These are phyloP conservation scores for Drosophila cognata DNA, from an alignment of 2,888 invertebrate genomes.

Conservation along the genomic window DNA sequence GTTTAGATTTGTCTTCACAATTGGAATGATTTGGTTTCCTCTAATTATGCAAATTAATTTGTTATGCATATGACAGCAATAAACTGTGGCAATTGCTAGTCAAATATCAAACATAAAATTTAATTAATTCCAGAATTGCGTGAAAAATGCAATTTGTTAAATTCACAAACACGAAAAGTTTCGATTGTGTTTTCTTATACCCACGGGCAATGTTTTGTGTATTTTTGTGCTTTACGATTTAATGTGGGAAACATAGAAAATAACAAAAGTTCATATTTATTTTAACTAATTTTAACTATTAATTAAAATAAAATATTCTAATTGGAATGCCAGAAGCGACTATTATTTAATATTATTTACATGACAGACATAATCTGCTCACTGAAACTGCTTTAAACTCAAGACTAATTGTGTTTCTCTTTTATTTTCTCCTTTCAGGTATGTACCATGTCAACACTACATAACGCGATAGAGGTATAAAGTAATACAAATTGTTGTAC, in stretches of 20 bases:
- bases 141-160: slow-evolving; percentile 3
- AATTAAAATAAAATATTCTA: slow-evolving; percentile 2
- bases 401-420: slow-evolving; percentile 7
- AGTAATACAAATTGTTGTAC: neutral
- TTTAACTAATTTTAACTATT: slow-evolving; percentile 7
- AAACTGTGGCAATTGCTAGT: slow-evolving; percentile 43
- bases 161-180: slow-evolving; percentile 24
- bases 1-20: slow-evolving; percentile 2
- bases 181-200: slow-evolving; percentile 27
- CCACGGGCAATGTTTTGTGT: slow-evolving; percentile 9
- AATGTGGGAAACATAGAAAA: slow-evolving; percentile 25
- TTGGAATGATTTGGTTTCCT: slow-evolving; percentile 21
- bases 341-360: neutral
- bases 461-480: slow-evolving; percentile 28
- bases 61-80: slow-evolving; percentile 29
- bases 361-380: neutral
- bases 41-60: slow-evolving; percentile 32
- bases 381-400: neutral
- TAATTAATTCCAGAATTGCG: slow-evolving; percentile 17
- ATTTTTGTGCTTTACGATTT: slow-evolving; percentile 4
- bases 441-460: slow-evolving; percentile 38
- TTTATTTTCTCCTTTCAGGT: slow-evolving; percentile 52
- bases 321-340: neutral
- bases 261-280: neutral
- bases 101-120: slow-evolving; percentile 11